Base-by-base conservation (phyloP, 1,140 invertebrate genomes). In the Daktulosphaira vitifoliae region DNA sequence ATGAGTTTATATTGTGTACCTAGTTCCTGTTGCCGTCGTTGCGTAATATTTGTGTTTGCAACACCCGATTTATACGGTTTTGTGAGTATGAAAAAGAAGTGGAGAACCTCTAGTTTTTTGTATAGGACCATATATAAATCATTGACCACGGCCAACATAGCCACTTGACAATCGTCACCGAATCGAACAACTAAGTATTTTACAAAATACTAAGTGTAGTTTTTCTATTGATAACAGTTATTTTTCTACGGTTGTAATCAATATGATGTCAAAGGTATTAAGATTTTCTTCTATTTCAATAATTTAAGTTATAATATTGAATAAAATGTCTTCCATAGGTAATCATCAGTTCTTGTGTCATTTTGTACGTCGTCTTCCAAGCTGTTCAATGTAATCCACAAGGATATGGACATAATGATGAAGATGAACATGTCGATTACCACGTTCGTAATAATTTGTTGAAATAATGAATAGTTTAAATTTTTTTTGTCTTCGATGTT, bases 381-480 rank as follows among this genome's bases (percentile, higher is more conserved):
- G 44, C 25, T 18, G 66, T 49, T 5, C 20, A 22, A 7, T 56
- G 49, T 0, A 26, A 66, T 46, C 50, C 50, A 44, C 66, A 54
- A 49, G 51, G 53, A 25, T 66, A 66, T 39, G 51, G 44, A 22
- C 39, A 26, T 37, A 50, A 62, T 23, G 59, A 65, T 16, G 67
- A 68, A 23, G 66, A 66, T n/a, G 67, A 68, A 11, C 67, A 65
- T 37, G 67, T 68, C 13, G 67, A 68, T 29, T 68, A 66, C 23
- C 59, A 68, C 20, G 67, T 68, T 39, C 18, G 67, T 65, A 67
- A 8, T 20, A 5, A n/a, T 23, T n/a, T n/a, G n/a, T n/a, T n/a
- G n/a, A n/a, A n/a, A n/a, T n/a, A n/a, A n/a, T n/a, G n/a, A n/a
- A n/a, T n/a, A n/a, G n/a, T n/a, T n/a, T n/a, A n/a, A n/a, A n/a